These are phyloP conservation scores for Orthonychiurus folsomi DNA, from an alignment of 2,888 invertebrate genomes.

Conservation along the genomic window DNA sequence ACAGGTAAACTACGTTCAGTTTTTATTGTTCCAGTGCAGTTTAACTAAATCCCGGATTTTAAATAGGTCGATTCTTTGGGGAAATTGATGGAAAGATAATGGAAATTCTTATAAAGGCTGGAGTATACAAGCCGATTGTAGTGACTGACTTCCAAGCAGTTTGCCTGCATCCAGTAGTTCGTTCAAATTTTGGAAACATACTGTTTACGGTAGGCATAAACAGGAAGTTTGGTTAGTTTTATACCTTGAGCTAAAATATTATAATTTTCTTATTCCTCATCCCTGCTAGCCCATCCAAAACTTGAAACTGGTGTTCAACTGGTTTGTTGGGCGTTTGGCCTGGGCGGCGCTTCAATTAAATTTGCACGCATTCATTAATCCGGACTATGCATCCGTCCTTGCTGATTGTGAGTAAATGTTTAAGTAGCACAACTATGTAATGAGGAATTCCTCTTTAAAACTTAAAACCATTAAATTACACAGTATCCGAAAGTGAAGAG, in stretches of 20 bases:
- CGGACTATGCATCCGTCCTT: conserved; percentile 31
- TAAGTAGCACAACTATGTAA: neutral
- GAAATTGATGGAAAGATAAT: conserved; percentile 89
- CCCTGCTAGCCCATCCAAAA: conserved; percentile 37
- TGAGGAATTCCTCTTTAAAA: too few relatives aligned
- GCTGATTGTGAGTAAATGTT: conserved; percentile 24
- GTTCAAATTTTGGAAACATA: conserved; percentile 34
- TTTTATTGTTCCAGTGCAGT: too few relatives aligned
- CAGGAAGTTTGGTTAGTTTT: too few relatives aligned
- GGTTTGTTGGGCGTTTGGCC: conserved; percentile 35
- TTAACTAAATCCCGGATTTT: too few relatives aligned
- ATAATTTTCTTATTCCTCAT: conserved; percentile 10
- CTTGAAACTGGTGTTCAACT: conserved; percentile 35
- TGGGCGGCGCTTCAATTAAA: conserved; percentile 31
- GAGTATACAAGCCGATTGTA: conserved; percentile 76
- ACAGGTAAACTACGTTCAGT: too few relatives aligned
- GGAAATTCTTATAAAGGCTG: conserved; percentile 69
- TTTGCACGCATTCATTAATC: conserved; percentile 31
- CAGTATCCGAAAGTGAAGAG: neutral
- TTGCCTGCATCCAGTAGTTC: conserved; percentile 55
- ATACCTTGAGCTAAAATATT: conserved; percentile 12
- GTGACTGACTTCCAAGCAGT: conserved; percentile 84
- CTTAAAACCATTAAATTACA: too few relatives aligned
- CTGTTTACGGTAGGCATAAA: conserved; percentile 38
- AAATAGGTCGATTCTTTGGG: conserved; percentile 64